Evolutionary conservation across 2,888 invertebrate genomes (phyloP).

Genomic region (Nesidiocoris tenuis): DNA sequence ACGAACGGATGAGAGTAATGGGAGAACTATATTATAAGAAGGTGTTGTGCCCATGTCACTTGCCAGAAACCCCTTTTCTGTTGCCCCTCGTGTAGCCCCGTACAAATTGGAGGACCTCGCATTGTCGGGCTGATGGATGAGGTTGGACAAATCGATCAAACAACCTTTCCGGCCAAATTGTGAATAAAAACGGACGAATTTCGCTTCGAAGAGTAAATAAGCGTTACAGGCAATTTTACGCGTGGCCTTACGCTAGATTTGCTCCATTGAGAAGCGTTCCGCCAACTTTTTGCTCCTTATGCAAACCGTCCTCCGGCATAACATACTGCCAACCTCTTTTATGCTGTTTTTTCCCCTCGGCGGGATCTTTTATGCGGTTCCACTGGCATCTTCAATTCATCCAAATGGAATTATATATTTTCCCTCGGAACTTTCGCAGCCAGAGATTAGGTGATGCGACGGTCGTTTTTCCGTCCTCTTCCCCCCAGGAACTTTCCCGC

Average conservation of each 20-base stretch:
- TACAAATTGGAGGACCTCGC: background rate
- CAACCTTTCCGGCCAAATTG: background rate
- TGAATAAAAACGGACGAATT: background rate
- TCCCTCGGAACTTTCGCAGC: background rate
- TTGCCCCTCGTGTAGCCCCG: background rate
- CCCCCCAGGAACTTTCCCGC: slow-evolving; percentile 14
- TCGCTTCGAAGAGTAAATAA: background rate
- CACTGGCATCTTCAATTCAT: background rate
- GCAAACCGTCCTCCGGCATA: background rate
- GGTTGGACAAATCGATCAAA: background rate
- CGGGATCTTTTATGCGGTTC: background rate
- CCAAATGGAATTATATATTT: background rate
- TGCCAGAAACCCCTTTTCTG: background rate
- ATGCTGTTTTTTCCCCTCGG: background rate
- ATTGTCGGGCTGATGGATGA: background rate
- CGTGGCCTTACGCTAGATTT: background rate
- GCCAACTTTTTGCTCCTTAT: background rate
- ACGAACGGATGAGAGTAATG: background rate
- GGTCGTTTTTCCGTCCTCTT: background rate
- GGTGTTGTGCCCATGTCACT: background rate
- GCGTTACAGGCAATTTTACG: background rate
- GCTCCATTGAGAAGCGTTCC: background rate
- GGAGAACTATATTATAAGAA: background rate
- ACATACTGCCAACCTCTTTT: background rate
- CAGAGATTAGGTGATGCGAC: background rate